Evolutionary conservation across 2,888 invertebrate genomes (phyloP).

Genomic region (Yponomeuta sedellus): DNA sequence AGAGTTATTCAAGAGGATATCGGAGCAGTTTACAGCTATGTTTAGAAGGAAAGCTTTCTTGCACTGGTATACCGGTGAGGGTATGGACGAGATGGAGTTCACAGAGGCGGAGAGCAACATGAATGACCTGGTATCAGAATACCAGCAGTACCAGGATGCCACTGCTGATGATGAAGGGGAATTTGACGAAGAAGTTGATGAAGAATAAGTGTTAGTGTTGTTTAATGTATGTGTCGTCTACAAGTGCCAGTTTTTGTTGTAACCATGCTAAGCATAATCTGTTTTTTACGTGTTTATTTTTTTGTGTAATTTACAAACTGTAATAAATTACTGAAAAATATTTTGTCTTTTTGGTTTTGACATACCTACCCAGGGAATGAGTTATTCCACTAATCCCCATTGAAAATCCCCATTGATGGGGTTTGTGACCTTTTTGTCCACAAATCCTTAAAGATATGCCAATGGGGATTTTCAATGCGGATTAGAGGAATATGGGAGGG

Average conservation of each 20-base stretch:
- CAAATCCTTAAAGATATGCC: too few species aligned
- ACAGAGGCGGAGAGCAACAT: conserved; percentile 93
- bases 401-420: too few species aligned
- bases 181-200: conserved; percentile 73
- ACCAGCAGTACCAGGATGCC: conserved; percentile 84
- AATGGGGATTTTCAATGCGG: too few species aligned
- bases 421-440: too few species aligned
- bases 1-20: conserved; percentile 89
- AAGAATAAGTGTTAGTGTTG: conserved; percentile 27
- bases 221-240: conserved; percentile 1
- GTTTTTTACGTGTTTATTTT: not conserved
- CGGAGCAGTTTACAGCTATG: conserved; percentile 93
- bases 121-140: conserved; percentile 84
- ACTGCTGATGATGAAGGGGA: conserved; percentile 76
- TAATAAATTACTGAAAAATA: not conserved
- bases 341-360: too few species aligned
- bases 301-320: conserved; percentile 2
- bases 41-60: conserved; percentile 97
- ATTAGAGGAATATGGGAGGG: too few species aligned
- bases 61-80: conserved; percentile 96
- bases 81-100: conserved; percentile 96
- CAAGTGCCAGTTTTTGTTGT: conserved; percentile 41
- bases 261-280: conserved; percentile 9
- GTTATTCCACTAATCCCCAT: too few species aligned
- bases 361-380: too few species aligned